Evolutionary conservation across 2,113 vertebrate species (phyloP), one percentile per base, ranked within the genome.

Genomic region (Urocolius indicus): DNA sequence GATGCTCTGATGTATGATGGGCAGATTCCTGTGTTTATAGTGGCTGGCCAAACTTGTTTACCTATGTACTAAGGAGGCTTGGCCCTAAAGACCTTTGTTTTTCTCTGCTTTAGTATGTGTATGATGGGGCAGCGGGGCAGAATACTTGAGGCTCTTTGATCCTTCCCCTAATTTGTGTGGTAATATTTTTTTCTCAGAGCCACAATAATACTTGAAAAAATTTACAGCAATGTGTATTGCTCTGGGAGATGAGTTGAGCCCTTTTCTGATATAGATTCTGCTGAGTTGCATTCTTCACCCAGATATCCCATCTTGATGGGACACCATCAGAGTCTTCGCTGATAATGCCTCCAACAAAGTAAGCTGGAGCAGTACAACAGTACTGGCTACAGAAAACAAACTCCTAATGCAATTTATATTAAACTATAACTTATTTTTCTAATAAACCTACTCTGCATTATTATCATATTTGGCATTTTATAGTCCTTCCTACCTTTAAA

Each of bases 361-460:
- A 57, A 61, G 22, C 7, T 89, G 4, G 32, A 77, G 34, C 18
- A 65, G 16, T 76, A 55, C 21, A 71, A 4, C 22, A 75, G 36
- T 51, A 59, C 27, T 79, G 57, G 8, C 57, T 84, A 49, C 22
- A 57, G 61, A 92, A 96, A 95, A 88, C 69, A 59, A 84, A 68
- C 41, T 18, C 54, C 82, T 93, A 94, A 84, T 94, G 77, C 91
- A 91, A 88, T 88, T 97, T 97, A 85, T 94, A 95, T 93, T 91
- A 92, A 95, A 45, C 21, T 86, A 67, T 76, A 96, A 96, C 73
- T 95, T 85, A 92, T 94, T 96, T 96, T 92, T 86, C 77, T 91
- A 96, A 95, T 93, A 97, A 97, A 76, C 69, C 85, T 92, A 34
- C 45, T 92, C 24, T 87, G 65, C 91, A 94, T 95, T 95, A 96